phyloP scores from a whole-genome alignment of 2,113 vertebrate genomes.

The Regulus satrapa region DNA sequence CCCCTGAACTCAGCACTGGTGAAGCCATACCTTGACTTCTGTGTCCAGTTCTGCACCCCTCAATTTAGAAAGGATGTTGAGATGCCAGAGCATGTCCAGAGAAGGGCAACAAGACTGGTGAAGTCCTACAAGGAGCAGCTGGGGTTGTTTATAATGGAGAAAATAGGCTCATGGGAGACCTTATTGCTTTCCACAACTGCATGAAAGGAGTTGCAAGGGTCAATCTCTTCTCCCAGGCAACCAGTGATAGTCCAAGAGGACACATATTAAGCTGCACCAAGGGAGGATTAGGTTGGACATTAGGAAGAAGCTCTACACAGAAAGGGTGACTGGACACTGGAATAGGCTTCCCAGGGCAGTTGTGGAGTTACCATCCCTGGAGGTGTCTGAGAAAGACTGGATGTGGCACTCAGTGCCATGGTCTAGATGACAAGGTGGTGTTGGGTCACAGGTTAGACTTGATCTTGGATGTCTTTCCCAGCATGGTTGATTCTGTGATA shows the following conservation, averaged over 20 bases:
- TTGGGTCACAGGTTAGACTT: not conserved
- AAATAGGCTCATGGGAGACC: too few species aligned
- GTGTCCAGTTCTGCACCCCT: not conserved
- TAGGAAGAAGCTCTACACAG: not conserved
- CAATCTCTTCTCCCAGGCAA: not conserved
- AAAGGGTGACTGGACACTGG: too few species aligned
- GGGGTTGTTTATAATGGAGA: not conserved
- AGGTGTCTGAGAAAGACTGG: not conserved
- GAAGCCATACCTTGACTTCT: not conserved
- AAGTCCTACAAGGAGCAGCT: not conserved
- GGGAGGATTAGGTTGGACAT: not conserved
- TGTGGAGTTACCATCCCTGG: accelerated
- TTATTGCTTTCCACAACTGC: not conserved
- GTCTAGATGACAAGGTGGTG: too few species aligned
- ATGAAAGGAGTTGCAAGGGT: not conserved
- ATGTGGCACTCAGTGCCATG: not conserved
- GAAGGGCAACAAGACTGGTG: not conserved
- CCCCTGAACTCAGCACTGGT: not conserved
- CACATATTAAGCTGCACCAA: too few species aligned
- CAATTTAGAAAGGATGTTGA: not conserved
- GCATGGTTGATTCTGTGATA: not conserved
- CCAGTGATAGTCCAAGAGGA: not conserved
- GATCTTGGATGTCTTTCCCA: not conserved
- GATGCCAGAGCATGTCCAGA: not conserved
- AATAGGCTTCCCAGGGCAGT: not conserved